Evolutionary conservation across 2,797 vertebrate genomes (phyloP), one percentile per base, ranked within the genome.

Genomic region (Etheostoma nigrum): DNA sequence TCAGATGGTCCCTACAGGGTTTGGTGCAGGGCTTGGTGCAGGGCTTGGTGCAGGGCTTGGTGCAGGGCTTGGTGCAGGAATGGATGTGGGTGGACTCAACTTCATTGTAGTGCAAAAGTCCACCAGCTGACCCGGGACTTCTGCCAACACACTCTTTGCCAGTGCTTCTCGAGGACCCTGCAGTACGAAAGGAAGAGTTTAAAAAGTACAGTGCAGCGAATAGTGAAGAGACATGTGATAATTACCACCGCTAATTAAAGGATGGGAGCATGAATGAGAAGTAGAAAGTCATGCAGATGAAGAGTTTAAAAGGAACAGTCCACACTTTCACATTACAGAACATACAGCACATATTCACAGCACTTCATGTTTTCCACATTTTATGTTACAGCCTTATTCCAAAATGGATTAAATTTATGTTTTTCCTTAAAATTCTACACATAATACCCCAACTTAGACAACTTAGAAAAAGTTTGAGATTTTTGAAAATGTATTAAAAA

Each of bases 81-180:
- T 76, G 33, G 70, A n/a, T 18, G 79, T 87, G 82, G 91, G 96
- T 69, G 98, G 98, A 4, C 78, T 95, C 60, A 97, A 92, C 89
- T 97, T 97, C 94, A 96, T 95, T 60, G 92, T 92, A 79, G 90
- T 97, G 92, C 97, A 98, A 86, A 97, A 99, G 72, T 93, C 95
- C 85, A 97, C 96, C 79, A 99, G 93, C 93, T 99, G 98, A 90
- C 93, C 91, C 40, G 98, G 98, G 49, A 99, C 91, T 90, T 99
- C 98, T 1, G 98, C 98, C 89, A 99, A 85, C 73, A 99, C 98
- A 61, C 94, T 95, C 86, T 97, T 96, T 0, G 97, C 95, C 72
- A 99, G 92, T 0, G 96, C 97, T 90, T 99, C 98, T 73, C 90
- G 95, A 0, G 98, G 96, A 93, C 89, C 93, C 98, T 99, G 65